Evolutionary conservation across 2,888 invertebrate genomes (phyloP), one percentile per base, ranked within the genome.

Genomic region (Spilosoma lubricipeda): DNA sequence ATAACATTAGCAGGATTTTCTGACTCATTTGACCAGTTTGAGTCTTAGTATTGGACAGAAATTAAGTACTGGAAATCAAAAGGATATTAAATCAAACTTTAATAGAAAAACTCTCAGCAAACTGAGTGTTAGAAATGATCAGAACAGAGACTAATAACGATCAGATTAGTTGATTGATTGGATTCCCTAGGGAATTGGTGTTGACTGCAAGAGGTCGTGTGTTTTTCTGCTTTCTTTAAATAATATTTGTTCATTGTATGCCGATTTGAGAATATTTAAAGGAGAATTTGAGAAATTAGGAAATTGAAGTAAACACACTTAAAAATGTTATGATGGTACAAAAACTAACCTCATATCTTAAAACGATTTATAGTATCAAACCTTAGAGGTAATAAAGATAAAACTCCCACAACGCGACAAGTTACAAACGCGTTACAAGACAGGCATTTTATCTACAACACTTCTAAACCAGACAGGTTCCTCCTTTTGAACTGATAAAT

Each of bases 401-500:
- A 23, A 39, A 33, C 23, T 33, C 1, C 48, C 23, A 33, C 13
- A 48, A 27, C 23, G 13, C 33, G 23, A 33, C 48, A 48, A 33
- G 20, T 11, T 13, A 48, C 30, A n/a, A 7, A 23, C 52, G 52
- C n/a, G n/a, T 5, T 45, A 20, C 23, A 20, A 33, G 48, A 9
- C 20, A 23, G 45, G 59, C 8, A 13, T 63, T 67, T 48, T 67
- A 48, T 48, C 67, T 33, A 67, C 30, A 67, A 67, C 23, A 48
- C 48, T 67, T 48, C 42, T 20, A 33, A 23, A 48, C n/a, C 20
- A 65, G 45, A 45, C 67, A 30, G 30, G 13, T 33, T 23, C 33
- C 48, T 11, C 48, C 5, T 45, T 18, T 67, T 67, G 33, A 67
- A 42, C 67, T 23, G 33, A 67, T 67, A 67, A 42, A 30, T 63